These are phyloP conservation scores for Aurelia coerulea DNA, from an alignment of 30 jellyfish, hydroid and myxozoan genomes.

Conservation along the genomic window DNA sequence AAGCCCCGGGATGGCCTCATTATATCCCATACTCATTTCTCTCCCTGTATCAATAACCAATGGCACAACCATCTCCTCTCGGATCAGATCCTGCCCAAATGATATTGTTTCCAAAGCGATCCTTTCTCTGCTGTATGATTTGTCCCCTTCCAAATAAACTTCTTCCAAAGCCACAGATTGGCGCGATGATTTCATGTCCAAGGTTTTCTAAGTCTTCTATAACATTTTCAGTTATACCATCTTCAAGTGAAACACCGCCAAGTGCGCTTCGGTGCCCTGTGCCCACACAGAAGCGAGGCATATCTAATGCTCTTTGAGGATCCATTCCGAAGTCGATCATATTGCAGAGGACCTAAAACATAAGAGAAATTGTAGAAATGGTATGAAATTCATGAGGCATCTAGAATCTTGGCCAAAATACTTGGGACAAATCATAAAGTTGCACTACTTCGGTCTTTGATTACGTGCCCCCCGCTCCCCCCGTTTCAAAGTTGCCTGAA, in stretches of 20 bases:
- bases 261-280: conserved; percentile 74
- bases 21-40: too few species aligned
- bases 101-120: conserved; percentile 56
- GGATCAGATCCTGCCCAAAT: conserved; percentile 98
- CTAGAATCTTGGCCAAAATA: too few species aligned
- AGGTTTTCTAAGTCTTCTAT: conserved; percentile 69
- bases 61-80: conserved; percentile 93
- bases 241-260: conserved; percentile 74
- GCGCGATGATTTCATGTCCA: conserved; percentile 82
- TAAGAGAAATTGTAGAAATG: too few species aligned
- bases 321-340: conserved; percentile 92
- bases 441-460: too few species aligned
- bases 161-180: conserved; percentile 68
- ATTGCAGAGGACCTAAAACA: conserved; percentile 78
- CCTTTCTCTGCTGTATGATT: conserved; percentile 59
- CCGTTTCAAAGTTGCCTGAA: too few species aligned
- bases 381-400: too few species aligned
- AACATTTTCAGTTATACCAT: conserved; percentile 74
- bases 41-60: conserved; percentile 65
- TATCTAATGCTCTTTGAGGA: conserved; percentile 82
- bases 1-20: too few species aligned
- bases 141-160: conserved; percentile 88
- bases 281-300: conserved; percentile 91
- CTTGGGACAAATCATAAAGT: too few species aligned
- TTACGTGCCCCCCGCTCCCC: too few species aligned